Evolutionary conservation across 1,140 invertebrate genomes (phyloP).

Genomic region (Argopecten irradians): DNA sequence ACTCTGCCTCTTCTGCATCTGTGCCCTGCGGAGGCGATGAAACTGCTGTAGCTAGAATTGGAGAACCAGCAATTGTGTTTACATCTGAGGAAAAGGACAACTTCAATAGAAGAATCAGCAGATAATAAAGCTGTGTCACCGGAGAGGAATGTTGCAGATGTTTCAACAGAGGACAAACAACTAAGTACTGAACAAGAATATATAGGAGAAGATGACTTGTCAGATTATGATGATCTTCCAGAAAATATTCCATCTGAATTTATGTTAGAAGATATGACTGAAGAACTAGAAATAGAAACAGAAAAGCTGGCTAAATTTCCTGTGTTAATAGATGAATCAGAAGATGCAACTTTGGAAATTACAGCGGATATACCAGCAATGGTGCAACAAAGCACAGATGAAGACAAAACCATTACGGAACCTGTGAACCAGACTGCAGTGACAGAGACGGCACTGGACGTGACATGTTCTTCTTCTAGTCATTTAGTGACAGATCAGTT

Average conservation of each 20-base stretch:
- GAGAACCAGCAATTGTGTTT: neutral
- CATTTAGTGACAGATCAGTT: neutral
- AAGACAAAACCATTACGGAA: neutral
- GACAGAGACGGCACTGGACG: neutral
- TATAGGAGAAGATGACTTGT: neutral
- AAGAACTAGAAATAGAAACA: neutral
- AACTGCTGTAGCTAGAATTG: neutral
- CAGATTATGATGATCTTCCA: neutral
- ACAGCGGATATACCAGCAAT: neutral
- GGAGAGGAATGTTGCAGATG: neutral
- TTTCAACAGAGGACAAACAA: neutral
- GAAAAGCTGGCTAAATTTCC: neutral
- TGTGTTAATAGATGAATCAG: neutral
- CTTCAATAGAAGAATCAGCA: neutral
- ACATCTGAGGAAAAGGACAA: neutral
- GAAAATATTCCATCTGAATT: neutral
- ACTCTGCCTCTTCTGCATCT: neutral
- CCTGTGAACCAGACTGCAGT: neutral
- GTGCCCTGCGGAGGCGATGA: neutral
- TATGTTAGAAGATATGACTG: neutral
- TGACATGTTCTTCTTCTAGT: neutral
- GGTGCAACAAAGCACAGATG: neutral
- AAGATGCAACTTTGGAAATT: neutral
- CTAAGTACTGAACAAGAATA: neutral
- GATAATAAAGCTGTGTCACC: neutral